Conservation (phyloP, 2,888 invertebrate genomes). For the Clepsis dumicolana region DNA sequence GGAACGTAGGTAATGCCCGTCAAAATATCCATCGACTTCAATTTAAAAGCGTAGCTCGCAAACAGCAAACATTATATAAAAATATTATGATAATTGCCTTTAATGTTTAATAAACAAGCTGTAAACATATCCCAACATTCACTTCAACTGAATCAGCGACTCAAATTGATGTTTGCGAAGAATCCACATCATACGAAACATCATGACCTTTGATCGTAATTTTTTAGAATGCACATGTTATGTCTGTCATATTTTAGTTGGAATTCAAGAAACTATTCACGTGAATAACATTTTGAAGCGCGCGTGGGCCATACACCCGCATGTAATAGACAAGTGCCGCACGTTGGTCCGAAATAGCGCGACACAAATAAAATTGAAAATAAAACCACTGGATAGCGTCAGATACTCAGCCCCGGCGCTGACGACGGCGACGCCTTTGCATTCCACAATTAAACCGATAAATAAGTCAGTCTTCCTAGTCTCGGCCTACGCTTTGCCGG, state of each 20-base stretch:
- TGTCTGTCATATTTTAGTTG: conserved; percentile 43
- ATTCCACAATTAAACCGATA: conserved; percentile 66
- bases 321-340: conserved; percentile 81
- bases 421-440: conserved; percentile 63
- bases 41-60: not conserved
- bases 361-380: conserved; percentile 86
- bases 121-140: conserved; percentile 16
- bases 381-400: conserved; percentile 82
- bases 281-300: conserved; percentile 59
- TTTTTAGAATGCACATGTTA: conserved; percentile 30
- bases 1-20: not conserved
- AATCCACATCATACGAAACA: conserved; percentile 2
- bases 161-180: not conserved
- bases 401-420: conserved; percentile 73
- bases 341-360: conserved; percentile 82
- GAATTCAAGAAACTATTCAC: conserved; percentile 51
- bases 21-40: not conserved
- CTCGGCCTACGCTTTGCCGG: conserved; percentile 41
- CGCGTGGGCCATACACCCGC: conserved; percentile 73
- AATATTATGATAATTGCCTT: conserved; percentile 2
- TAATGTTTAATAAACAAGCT: conserved; percentile 9
- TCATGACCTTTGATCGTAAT: not conserved
- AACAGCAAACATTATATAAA: not conserved
- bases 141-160: not conserved
- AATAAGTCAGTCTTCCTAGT: conserved; percentile 54